Evolutionary conservation across 2,113 vertebrate species (phyloP), one percentile per base, ranked within the genome.

Genomic region (Genyomyrus donnyi): DNA sequence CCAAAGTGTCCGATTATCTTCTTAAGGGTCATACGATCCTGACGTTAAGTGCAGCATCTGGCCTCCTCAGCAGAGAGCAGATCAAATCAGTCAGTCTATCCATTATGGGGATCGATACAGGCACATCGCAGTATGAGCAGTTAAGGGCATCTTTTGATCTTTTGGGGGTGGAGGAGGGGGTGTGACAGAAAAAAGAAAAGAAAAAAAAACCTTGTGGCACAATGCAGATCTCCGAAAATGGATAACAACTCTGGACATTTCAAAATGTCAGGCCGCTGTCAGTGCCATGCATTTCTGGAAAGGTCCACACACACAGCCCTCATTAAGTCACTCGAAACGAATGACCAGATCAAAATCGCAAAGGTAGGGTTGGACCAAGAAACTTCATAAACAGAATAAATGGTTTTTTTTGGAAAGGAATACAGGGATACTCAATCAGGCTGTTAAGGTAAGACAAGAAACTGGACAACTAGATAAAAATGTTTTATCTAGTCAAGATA

Each of bases 71-170:
- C 74, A 77, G 84, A 85, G 49, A 58, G 45, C 53, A 24, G 89
- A 92, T 90, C 49, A 52, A 89, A 91, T 91, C 86, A 90, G 74
- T 24, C 86, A 27, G 58, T 90, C 89, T 74, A 31, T 77, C 58
- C 80, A 90, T 91, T 90, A 88, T 62, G 27, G 80, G 62, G 77
- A 91, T 91, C 84, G 84, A 91, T 90, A 48, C 62, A n/a, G 46
- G 80, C 27, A n/a, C 88, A 89, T 88, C 35, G 62, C 39, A 50
- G 66, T n/a, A 56, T 42, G 84, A 66, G 45, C 3, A 8, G 48
- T n/a, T 53, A 42, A 52, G 80, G 45, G 53, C 70, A 45, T 6
- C 1, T 31, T 58, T 27, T 62, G 35, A 45, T 5, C 1, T 31
- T 58, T 48, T 52, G 45, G 74, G 74, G 31, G 15, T 42, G 74